Evolutionary conservation across 53 echinoderm and acorn worm species (phyloP), one percentile per base, ranked within the genome.

Genomic region (Actinopyga echinites): DNA sequence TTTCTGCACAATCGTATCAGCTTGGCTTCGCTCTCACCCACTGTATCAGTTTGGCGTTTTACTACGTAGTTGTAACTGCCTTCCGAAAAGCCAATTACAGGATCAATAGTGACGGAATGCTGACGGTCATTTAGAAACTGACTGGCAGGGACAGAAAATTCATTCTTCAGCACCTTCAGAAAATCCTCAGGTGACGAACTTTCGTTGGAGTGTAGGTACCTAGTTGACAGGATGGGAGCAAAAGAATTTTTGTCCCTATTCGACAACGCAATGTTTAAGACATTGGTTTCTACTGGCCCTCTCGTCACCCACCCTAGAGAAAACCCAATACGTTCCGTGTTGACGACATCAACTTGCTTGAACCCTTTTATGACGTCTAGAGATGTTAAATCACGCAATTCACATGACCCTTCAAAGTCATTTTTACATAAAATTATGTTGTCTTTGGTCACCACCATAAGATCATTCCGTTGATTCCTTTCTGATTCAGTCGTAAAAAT

Each of bases 311-410:
- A 71, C 6, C 71, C 71, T 6, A 71, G 11, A 28, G 63, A 40
- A 26, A 71, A 42, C 38, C 42, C 42, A 8, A 40, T 13, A 37
- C 20, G 25, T 22, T 44, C 37, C 20, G 71, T 40, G 21, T 71
- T 42, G 1, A 42, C 43, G 71, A 71, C 43, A 15, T 71, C 45
- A 23, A 40, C 44, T 42, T 25, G 42, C 0, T 24, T 44, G 9
- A 71, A 13, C 7, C 44, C 42, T 71, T 71, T 15, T 71, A 44
- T 40, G 9, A 33, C 31, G 10, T 68, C 37, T 34, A 71, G 21
- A 21, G 26, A 71, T 26, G 17, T 42, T 25, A 44, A 71, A 71
- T 71, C 71, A 42, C 71, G 71, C 44, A 71, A 28, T 44, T 71
- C 21, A 40, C 71, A 71, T 1, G 71, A 26, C 22, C 71, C 71